These are phyloP conservation scores for Cisticola juncidis DNA, from an alignment of 2,113 vertebrate species.

Conservation along the genomic window DNA sequence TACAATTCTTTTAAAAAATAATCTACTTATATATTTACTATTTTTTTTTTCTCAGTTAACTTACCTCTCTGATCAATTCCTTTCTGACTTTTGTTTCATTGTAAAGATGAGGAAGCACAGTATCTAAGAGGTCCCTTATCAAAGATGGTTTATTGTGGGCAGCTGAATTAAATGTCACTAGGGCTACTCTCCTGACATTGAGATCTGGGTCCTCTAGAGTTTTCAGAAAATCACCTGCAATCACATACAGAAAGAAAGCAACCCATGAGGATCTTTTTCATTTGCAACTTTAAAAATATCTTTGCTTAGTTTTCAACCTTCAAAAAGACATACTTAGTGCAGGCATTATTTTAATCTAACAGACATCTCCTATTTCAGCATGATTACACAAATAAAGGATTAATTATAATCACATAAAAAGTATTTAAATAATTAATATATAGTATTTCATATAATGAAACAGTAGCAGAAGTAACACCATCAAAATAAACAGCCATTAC, in stretches of 20 bases:
- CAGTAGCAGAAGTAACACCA: neutral
- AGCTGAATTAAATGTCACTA: slow-evolving; percentile 97
- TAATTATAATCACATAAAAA: neutral
- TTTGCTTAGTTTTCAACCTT: neutral
- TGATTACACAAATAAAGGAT: neutral
- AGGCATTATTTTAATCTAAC: neutral
- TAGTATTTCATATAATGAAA: neutral
- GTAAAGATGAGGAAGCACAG: slow-evolving; percentile 94
- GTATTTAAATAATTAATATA: neutral
- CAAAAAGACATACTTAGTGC: neutral
- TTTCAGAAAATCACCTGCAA: slow-evolving; percentile 94
- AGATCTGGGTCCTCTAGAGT: slow-evolving; percentile 97
- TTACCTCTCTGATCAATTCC: slow-evolving; percentile 95
- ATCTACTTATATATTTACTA: neutral
- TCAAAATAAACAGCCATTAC: neutral
- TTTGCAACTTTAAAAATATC: neutral
- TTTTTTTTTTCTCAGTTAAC: neutral
- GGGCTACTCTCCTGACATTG: slow-evolving; percentile 94
- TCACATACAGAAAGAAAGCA: neutral
- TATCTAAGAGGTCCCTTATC: slow-evolving; percentile 96
- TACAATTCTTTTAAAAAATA: neutral
- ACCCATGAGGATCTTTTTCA: neutral
- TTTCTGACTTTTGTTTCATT: slow-evolving; percentile 99
- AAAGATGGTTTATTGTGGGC: slow-evolving; percentile 97
- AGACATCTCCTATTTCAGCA: neutral